phyloP scores from a whole-genome alignment of 2,888 invertebrate species.

The Molanna angustata region DNA sequence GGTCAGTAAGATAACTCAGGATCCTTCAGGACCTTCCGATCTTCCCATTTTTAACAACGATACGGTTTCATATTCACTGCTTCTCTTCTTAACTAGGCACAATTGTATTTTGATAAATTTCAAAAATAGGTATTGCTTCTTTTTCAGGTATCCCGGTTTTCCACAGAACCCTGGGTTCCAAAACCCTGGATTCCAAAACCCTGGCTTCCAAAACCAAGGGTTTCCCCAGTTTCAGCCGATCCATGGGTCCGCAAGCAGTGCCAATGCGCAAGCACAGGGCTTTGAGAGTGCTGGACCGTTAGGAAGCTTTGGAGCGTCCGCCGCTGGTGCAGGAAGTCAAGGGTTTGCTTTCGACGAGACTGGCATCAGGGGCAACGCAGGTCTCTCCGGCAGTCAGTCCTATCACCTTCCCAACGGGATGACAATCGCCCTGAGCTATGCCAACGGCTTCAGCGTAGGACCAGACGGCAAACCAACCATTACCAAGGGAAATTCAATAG shows the following conservation, averaged over 20 bases:
- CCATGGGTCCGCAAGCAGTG: constrained; percentile 28
- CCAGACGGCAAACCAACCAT: constrained; percentile 29
- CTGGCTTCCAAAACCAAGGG: constrained; percentile 11
- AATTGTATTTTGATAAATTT: too few species aligned
- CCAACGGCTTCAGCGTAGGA: constrained; percentile 41
- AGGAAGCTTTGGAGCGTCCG: constrained; percentile 41
- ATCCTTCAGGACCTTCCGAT: too few species aligned
- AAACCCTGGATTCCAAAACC: too few species aligned
- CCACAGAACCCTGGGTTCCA: too few species aligned
- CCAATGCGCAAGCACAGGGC: constrained; percentile 31
- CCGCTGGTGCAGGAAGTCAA: constrained; percentile 42
- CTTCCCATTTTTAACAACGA: too few species aligned
- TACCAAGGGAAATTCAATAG: constrained; percentile 28
- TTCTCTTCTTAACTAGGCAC: too few species aligned
- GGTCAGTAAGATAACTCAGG: too few species aligned
- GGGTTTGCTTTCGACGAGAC: constrained; percentile 38
- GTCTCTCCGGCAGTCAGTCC: constrained; percentile 42
- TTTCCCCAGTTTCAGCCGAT: constrained; percentile 26
- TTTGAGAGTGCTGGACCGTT: constrained; percentile 30
- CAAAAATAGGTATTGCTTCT: too few species aligned
- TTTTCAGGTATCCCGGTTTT: too few species aligned
- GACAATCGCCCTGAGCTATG: constrained; percentile 41
- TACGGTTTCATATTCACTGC: too few species aligned
- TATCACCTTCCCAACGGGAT: constrained; percentile 45
- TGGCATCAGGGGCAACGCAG: constrained; percentile 36